Conservation (phyloP, 1,140 invertebrate genomes). For the Meloidogyne chitwoodi region DNA sequence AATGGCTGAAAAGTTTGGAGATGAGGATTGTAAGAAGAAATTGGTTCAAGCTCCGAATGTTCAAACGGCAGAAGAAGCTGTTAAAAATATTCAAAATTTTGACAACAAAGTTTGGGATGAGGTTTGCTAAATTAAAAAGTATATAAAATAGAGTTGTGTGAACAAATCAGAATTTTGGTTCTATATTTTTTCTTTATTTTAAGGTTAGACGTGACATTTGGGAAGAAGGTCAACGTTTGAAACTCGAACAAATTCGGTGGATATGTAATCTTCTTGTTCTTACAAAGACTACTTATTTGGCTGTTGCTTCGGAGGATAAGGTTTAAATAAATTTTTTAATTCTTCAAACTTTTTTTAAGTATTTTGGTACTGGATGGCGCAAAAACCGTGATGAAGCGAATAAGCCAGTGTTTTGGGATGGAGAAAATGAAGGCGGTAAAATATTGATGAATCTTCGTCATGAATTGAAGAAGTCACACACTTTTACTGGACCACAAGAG, state of each 20-base stretch:
- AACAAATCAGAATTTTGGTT: slow-evolving; percentile 11
- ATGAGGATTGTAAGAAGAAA: slow-evolving; percentile 44
- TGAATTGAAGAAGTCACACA: slow-evolving; percentile 32
- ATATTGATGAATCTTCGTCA: slow-evolving; percentile 48
- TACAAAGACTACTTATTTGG: slow-evolving; percentile 42
- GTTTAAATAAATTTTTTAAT: slow-evolving; percentile 14
- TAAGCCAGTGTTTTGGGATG: slow-evolving; percentile 54
- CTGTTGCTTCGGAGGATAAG: slow-evolving; percentile 51
- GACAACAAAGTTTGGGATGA: slow-evolving; percentile 45
- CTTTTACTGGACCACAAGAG: slow-evolving; percentile 36
- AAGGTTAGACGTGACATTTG: slow-evolving; percentile 40
- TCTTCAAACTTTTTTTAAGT: slow-evolving; percentile 23
- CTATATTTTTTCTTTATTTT: slow-evolving; percentile 8
- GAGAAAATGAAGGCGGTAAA: slow-evolving; percentile 48
- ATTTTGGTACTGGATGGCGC: slow-evolving; percentile 52
- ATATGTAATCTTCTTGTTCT: slow-evolving; percentile 45
- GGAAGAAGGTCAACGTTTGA: slow-evolving; percentile 47
- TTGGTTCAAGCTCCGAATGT: slow-evolving; percentile 40
- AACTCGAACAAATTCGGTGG: slow-evolving; percentile 46
- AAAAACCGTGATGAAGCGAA: slow-evolving; percentile 55
- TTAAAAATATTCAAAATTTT: slow-evolving; percentile 48
- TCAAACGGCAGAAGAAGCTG: slow-evolving; percentile 42
- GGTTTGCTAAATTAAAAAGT: slow-evolving; percentile 15
- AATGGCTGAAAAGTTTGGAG: slow-evolving; percentile 49
- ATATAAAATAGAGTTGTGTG: no score